A percentile compares a stretch with the other conserved stretches of the same genome.
phyloP scores from a whole-genome alignment of 1,140 invertebrate genomes.

The Nasonia longicornis region DNA sequence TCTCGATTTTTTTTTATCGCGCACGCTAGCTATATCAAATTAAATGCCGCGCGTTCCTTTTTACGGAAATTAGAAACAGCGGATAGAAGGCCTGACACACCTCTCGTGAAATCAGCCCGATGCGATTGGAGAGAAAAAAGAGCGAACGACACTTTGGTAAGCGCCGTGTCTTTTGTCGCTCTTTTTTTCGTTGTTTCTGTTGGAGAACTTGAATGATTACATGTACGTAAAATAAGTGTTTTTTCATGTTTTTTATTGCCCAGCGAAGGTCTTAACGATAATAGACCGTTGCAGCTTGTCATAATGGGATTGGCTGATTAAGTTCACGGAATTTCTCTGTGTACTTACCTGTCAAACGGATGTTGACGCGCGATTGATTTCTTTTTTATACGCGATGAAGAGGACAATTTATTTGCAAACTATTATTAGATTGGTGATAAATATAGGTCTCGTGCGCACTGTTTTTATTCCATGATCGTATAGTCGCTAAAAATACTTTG shows the following conservation, averaged over 20 bases:
- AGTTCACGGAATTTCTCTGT: background rate
- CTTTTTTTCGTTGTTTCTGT: background rate
- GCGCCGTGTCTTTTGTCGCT: background rate
- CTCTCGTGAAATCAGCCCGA: slow-evolving; percentile 3
- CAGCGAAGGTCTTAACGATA: background rate
- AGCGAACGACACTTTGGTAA: background rate
- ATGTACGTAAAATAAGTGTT: background rate
- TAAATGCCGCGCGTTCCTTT: slow-evolving; percentile 15
- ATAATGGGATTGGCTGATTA: background rate
- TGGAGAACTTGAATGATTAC: background rate
- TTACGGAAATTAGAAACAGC: slow-evolving; percentile 24
- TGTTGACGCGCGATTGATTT: background rate
- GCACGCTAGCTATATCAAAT: slow-evolving; percentile 12
- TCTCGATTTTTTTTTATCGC: slow-evolving; percentile 1
- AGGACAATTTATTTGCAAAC: background rate
- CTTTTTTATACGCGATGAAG: background rate
- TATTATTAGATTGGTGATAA: background rate
- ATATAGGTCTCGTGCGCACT: too few relatives aligned
- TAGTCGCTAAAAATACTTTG: too few relatives aligned
- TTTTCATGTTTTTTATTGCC: background rate
- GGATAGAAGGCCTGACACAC: background rate
- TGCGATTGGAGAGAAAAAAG: background rate
- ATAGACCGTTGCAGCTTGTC: background rate
- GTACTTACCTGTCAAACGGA: background rate
- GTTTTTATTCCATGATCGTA: too few relatives aligned